Base-by-base conservation (phyloP, 2,888 invertebrate genomes). In the Drosophila ustulata region DNA sequence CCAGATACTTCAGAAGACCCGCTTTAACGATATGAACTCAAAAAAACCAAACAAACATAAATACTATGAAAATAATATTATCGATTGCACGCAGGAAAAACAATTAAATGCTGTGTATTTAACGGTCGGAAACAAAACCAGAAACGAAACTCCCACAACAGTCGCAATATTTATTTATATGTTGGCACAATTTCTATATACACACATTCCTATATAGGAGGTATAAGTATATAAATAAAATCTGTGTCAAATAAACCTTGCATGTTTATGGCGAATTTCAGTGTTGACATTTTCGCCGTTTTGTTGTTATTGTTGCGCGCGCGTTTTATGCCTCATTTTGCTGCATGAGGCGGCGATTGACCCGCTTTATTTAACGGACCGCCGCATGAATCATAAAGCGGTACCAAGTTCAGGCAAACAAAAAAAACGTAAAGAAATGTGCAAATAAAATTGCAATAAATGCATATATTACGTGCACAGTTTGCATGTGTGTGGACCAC, bases 201-300 rank as follows among this genome's bases (percentile, higher is more conserved):
- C 9, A 37, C 26, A 30, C 13, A 6, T 13, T 37, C 18, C 47
- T 46, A 61, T 11, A 26, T 73, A 43, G 25, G 41, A 28, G 32
- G n/a, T 43, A 7, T 32, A 3, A 30, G 18, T 61, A 52, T 47
- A 34, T 64, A 56, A 43, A 78, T 63, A 53, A 64, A 83, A 89
- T 82, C 83, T 85, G 87, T 89, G 87, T 75, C 88, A 88, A 88
- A 73, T 77, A 82, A 84, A 76, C 71, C 85, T 88, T 88, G 88
- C 84, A 85, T 89, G 89, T 77, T 89, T 79, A 71, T 79, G 64
- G 66, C 64, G 37, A 70, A 75, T 82, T 89, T 79, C 53, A 32
- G 76, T 80, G 69, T 75, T 79, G 69, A 70, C 80, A 61, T 59
- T 59, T 47, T 53, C 34, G 45, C 71, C 26, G 43, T 47, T 75